phyloP scores from a whole-genome alignment of 2,888 invertebrate species.

The Megamerina dolium region DNA sequence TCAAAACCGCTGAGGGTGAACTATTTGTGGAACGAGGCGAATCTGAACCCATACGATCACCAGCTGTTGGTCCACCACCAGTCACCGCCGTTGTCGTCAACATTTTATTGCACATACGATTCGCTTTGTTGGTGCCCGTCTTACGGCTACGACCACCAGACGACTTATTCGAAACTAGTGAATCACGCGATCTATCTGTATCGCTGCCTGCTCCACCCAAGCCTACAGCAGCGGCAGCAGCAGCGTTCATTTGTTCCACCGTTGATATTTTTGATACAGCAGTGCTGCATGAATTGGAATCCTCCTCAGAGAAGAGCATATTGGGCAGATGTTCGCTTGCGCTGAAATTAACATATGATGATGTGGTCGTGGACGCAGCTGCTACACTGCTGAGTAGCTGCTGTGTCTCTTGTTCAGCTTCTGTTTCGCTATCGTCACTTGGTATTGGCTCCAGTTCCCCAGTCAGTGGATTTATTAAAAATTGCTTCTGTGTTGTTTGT shows the following conservation, averaged over 20 bases:
- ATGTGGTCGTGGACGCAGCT: constrained; percentile 9
- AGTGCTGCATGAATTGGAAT: constrained; percentile 52
- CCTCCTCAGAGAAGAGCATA: constrained; percentile 44
- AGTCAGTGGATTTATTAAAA: constrained; percentile 84
- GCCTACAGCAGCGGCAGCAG: constrained; percentile 46
- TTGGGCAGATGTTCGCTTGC: constrained; percentile 28
- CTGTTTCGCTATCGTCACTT: constrained; percentile 60
- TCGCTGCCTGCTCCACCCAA: constrained; percentile 53
- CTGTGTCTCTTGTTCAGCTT: constrained; percentile 51
- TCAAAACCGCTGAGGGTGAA: constrained; percentile 21
- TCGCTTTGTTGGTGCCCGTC: constrained; percentile 15
- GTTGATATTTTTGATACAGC: constrained; percentile 52
- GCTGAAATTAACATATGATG: constrained; percentile 12
- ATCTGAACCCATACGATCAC: constrained; percentile 9
- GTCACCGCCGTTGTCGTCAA: constrained; percentile 1
- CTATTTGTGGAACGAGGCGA: constrained; percentile 31
- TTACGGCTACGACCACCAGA: constrained; percentile 27
- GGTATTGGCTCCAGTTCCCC: constrained; percentile 79
- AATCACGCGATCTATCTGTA: constrained; percentile 46
- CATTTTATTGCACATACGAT: constrained; percentile 22
- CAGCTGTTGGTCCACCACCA: constrained; percentile 3
- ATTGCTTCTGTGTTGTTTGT: constrained; percentile 57
- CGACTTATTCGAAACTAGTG: constrained; percentile 52
- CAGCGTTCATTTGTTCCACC: constrained; percentile 43
- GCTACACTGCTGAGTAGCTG: constrained; percentile 6